These are phyloP conservation scores for Aurelia sp. DNA, from an alignment of 30 jellyfish, hydroid and myxozoan genomes.

Conservation along the genomic window DNA sequence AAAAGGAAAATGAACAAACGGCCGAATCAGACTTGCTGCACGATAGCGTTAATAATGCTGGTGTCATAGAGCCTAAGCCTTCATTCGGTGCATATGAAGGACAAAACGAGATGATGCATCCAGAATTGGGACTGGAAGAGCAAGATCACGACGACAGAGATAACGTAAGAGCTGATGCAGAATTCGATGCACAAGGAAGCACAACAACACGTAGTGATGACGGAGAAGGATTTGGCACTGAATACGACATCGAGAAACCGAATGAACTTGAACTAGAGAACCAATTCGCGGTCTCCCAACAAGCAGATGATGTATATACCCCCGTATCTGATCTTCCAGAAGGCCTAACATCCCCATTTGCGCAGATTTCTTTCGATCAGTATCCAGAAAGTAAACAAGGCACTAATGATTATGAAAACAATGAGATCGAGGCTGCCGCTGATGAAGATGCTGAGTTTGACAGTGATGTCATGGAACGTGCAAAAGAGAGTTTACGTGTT, in stretches of 20 bases:
- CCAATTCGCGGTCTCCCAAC: no score
- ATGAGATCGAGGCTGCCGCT: not conserved
- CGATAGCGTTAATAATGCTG: not conserved
- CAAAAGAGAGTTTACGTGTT: slow-evolving; percentile 56
- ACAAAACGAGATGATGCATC: slow-evolving; percentile 5
- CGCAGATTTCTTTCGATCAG: slow-evolving; percentile 18
- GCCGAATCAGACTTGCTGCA: no score
- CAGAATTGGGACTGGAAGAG: slow-evolving; percentile 24
- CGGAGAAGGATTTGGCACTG: no score
- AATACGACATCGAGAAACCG: no score
- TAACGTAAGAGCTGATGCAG: not conserved
- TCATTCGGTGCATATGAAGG: slow-evolving; percentile 4
- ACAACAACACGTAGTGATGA: no score
- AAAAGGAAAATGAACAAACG: no score
- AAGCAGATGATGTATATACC: slow-evolving; percentile 37
- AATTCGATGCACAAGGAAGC: no score
- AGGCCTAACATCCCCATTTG: slow-evolving; percentile 44
- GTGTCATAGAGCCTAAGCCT: not conserved
- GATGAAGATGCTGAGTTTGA: slow-evolving; percentile 35
- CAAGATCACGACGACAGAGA: not conserved
- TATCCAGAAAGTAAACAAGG: slow-evolving; percentile 1
- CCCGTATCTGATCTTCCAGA: slow-evolving; percentile 73
- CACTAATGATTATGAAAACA: not conserved
- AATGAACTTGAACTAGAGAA: no score
- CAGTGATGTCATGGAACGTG: slow-evolving; percentile 31